Evolutionary conservation across 1,140 invertebrate genomes (phyloP), one percentile per base, ranked within the genome.

Genomic region (Dysdera silvatica): DNA sequence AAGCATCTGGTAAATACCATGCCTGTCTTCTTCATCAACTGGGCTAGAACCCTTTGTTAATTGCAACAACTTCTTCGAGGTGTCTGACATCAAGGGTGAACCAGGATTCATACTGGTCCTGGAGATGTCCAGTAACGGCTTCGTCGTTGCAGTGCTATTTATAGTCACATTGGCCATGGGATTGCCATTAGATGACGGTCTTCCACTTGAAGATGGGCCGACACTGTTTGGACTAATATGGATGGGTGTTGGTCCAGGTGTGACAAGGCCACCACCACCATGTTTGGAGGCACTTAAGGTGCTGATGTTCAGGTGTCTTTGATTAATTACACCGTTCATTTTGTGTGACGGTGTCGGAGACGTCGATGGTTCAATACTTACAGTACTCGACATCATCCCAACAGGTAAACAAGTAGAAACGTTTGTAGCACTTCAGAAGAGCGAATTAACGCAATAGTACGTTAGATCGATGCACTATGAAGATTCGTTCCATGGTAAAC

Each of bases 221-320:
- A 40, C 49, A 16, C 41, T 40, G 4, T 47, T 43, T 0, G 32
- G 37, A 31, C 40, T 55, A 1, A 56, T 18, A 20, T 61, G 47
- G 5, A 61, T 14, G 2, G 61, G 61, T 7, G 61, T 49, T 5
- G 61, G 49, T n/a, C 61, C 56, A 5, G 64, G 20, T 7, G 29
- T 75, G 1, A 78, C 78, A 4, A 79, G 81, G 29, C 83, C 83
- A 35, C 83, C 83, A n/a, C 86, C 80, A 16, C 85, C 86, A 69
- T 87, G 85, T 71, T 87, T 87, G 1, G 85, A 85, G 10, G 78
- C 78, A 55, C 78, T 81, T 26, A 87, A 74, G 3, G 84, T 84
- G 29, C 84, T 85, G 20, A 87, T 80, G 74, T 87, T 87, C 37
- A 87, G 77, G 26, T 1, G 7, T 53, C 56, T 56, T 51, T 61